Percentiles rank a stretch among this genome's conserved stretches.
Evolutionary conservation across 2,797 vertebrate species (phyloP).

Genomic region (Rhinoraja longicauda): DNA sequence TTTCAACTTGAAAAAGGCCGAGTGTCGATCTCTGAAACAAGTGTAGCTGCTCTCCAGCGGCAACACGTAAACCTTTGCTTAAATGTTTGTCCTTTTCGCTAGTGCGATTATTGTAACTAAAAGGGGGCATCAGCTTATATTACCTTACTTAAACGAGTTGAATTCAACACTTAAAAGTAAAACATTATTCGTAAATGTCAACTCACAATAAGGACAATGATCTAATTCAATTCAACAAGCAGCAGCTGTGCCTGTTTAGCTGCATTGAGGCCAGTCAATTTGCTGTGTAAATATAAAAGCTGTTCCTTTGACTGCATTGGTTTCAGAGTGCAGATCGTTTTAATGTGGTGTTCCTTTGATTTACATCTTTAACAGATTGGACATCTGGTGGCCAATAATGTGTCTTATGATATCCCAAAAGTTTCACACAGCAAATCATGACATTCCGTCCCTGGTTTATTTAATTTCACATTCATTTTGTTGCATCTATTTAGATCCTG

Average conservation of each 20-base stretch:
- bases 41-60: not conserved
- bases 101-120: not conserved
- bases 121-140: not conserved
- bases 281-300: not conserved
- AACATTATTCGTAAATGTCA: not conserved
- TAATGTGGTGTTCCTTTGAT: not conserved
- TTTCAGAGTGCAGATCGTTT: not conserved
- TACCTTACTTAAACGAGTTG: not conserved
- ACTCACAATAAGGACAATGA: not conserved
- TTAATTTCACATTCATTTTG: not conserved
- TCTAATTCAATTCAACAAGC: not conserved
- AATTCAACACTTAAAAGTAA: not conserved
- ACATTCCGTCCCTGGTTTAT: not conserved
- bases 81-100: not conserved
- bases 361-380: not conserved
- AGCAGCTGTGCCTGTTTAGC: constrained; percentile 24
- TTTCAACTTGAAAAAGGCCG: not conserved
- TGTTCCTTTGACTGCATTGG: not conserved
- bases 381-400: not conserved
- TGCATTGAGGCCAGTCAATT: not conserved
- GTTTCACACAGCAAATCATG: not conserved
- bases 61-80: not conserved
- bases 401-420: not conserved
- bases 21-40: not conserved
- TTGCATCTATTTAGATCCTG: not conserved